Evolutionary conservation across 2,113 vertebrate genomes (phyloP), one percentile per base, ranked within the genome.

Genomic region (Corythornis madagascariensis): DNA sequence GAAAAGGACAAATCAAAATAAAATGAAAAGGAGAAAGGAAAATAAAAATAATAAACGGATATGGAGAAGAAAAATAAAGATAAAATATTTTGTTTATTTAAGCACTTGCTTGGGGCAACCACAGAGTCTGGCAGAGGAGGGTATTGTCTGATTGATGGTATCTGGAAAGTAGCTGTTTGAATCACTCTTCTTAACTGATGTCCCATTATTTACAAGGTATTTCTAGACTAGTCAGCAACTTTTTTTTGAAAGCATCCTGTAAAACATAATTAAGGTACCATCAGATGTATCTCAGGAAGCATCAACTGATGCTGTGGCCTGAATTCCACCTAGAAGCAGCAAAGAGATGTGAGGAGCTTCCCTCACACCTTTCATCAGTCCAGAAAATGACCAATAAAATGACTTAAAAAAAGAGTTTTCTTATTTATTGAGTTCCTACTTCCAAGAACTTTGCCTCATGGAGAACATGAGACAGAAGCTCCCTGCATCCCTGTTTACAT

Each of bases 71-170:
- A 14, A 2, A 28, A 16, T 13, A 1, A 2, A 19, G 4, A n/a
- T 2, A 55, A 28, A 56, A 16, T 0, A 1, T 48, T 82, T 84
- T 13, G 2, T 76, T 92, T 86, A 47, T 81, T 89, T 86, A 85
- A 92, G n/a, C 10, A 56, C 6, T 84, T 89, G 7, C 8, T 75
- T 86, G 45, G 40, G 13, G 12, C 24, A 82, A 45, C 28, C 40
- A 63, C 22, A 70, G 33, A 13, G 5, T 57, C 45, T 88, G 35
- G 14, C 63, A 89, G 15, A 78, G 24, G 6, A 72, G 33, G 45
- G 35, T 91, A 79, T 83, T 95, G 83, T 94, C 84, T 92, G 57
- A 95, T 76, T 86, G 69, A 93, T 94, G 57, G 14, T 94, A 83
- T 69, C 84, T 79, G 42, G 72, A 86, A 92, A 92, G 76, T 26